Evolutionary conservation across 2,113 vertebrate genomes (phyloP).

Genomic region (Podarcis raffonei): DNA sequence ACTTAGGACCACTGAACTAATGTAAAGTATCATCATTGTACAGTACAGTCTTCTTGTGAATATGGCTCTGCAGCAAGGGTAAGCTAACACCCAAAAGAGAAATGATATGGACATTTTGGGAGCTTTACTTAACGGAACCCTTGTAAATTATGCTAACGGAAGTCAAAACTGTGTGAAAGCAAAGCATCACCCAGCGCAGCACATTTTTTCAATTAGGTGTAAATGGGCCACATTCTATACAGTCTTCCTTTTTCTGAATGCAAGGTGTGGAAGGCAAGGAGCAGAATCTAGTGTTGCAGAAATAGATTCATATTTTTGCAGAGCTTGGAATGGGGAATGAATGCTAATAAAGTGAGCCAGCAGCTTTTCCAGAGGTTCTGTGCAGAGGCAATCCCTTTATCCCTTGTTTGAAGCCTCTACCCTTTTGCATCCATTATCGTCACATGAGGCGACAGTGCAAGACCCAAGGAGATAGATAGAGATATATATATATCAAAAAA

Average conservation of each 20-base stretch:
- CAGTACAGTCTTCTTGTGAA: not conserved
- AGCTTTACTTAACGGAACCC: not conserved
- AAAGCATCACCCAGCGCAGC: not conserved
- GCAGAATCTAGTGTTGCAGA: not conserved
- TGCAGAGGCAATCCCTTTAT: not conserved
- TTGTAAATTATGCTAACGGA: not conserved
- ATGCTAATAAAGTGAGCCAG: not conserved
- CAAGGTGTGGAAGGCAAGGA: not conserved
- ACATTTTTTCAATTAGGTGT: not conserved
- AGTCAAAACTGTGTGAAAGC: not conserved
- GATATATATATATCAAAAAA: not conserved
- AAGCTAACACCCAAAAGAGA: not conserved
- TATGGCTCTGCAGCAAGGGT: not conserved
- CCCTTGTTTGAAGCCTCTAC: accelerated
- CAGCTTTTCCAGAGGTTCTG: not conserved
- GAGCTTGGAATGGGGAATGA: conserved; percentile 3
- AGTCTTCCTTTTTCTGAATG: not conserved
- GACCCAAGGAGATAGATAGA: not conserved
- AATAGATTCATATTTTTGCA: not conserved
- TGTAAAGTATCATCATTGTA: not conserved
- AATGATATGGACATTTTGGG: not conserved
- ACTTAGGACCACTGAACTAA: not conserved
- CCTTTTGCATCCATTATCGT: not conserved
- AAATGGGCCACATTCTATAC: not conserved
- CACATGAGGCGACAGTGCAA: not conserved